These are phyloP conservation scores for Catharus ustulatus DNA, from an alignment of 2,797 vertebrate genomes.

Conservation along the genomic window DNA sequence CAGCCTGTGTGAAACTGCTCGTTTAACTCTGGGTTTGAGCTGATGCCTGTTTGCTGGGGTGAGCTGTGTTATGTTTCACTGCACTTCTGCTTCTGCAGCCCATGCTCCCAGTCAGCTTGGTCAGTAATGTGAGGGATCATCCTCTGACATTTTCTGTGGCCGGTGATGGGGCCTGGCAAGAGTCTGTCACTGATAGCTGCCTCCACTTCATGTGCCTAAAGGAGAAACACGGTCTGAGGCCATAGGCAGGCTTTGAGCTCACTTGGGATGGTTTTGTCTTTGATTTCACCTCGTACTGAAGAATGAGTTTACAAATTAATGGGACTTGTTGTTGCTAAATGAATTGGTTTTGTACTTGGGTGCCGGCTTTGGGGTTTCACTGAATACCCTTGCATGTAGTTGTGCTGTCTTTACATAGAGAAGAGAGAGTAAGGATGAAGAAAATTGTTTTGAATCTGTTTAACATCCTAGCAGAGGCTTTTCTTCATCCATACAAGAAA, in stretches of 20 bases:
- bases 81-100: not conserved
- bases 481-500: not conserved
- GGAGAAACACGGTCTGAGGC: not conserved
- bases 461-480: not conserved
- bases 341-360: not conserved
- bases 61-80: not conserved
- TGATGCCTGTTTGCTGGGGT: not conserved
- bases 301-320: not conserved
- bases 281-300: not conserved
- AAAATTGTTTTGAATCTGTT: not conserved
- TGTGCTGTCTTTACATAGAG: not conserved
- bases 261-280: not conserved
- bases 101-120: not conserved
- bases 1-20: not conserved
- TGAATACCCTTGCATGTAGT: not conserved
- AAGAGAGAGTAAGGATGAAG: not conserved
- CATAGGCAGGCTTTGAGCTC: not conserved
- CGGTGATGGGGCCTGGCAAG: not conserved
- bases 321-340: not conserved
- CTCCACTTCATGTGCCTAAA: not conserved
- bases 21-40: not conserved
- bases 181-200: not conserved
- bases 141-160: not conserved
- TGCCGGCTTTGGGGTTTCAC: not conserved
- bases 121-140: not conserved